Evolutionary conservation across 2,797 vertebrate species (phyloP).

Genomic region (Thalassophryne amazonica): DNA sequence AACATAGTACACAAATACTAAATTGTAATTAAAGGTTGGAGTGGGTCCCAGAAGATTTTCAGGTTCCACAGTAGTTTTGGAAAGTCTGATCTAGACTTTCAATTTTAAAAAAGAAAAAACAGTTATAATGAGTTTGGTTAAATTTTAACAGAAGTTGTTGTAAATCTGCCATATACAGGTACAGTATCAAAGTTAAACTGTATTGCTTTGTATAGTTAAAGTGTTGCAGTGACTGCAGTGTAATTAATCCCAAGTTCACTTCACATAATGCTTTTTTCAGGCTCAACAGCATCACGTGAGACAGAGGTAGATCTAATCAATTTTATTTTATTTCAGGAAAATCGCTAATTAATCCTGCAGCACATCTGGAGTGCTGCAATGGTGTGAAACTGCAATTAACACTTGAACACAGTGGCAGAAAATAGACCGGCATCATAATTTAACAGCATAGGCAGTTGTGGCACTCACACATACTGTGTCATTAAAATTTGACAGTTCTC

Average conservation of each 20-base stretch:
- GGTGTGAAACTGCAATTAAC: slow-evolving; percentile 3
- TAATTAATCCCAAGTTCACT: neutral
- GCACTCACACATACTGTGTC: neutral
- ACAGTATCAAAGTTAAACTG: neutral
- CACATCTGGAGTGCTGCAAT: neutral
- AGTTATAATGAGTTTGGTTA: neutral
- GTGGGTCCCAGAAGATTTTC: too few species aligned
- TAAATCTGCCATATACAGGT: neutral
- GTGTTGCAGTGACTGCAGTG: neutral
- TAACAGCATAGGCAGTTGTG: too few species aligned
- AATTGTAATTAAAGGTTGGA: too few species aligned
- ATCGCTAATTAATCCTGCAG: neutral
- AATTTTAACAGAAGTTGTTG: neutral
- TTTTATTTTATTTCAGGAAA: neutral
- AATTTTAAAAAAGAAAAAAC: neutral
- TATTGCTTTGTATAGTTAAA: slow-evolving; percentile 4
- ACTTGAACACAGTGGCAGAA: neutral
- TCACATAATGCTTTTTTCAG: neutral
- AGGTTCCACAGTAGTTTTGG: too few species aligned
- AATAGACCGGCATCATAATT: neutral
- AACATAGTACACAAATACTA: too few species aligned
- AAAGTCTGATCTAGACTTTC: neutral
- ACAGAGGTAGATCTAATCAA: neutral
- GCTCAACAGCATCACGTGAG: neutral
- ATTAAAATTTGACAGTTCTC: too few species aligned